phyloP scores from a whole-genome alignment of 2,113 vertebrate genomes.

The Parus major region DNA sequence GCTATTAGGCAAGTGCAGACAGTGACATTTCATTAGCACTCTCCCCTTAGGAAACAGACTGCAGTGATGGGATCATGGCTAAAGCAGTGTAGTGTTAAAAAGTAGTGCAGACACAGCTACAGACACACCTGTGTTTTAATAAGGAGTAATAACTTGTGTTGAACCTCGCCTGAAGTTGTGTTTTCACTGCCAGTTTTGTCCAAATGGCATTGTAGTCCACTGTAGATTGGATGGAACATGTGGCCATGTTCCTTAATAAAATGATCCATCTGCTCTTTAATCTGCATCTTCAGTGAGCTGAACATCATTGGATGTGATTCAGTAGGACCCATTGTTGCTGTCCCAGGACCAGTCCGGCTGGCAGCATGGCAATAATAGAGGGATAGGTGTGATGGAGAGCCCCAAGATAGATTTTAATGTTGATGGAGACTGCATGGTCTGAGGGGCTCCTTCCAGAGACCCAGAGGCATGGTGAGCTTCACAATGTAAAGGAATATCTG shows the following conservation, averaged over 20 bases:
- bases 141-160: neutral
- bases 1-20: neutral
- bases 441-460: too few species aligned
- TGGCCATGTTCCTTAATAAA: neutral
- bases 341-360: too few species aligned
- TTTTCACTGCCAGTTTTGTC: neutral
- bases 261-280: neutral
- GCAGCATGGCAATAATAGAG: too few species aligned
- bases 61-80: neutral
- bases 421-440: too few species aligned
- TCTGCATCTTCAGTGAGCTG: neutral
- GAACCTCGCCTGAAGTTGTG: neutral
- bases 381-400: too few species aligned
- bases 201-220: neutral
- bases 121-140: neutral
- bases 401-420: too few species aligned
- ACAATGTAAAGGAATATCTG: too few species aligned
- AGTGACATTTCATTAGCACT: neutral
- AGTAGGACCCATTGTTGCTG: neutral
- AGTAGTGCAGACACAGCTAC: neutral
- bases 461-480: too few species aligned
- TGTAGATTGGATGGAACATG: neutral
- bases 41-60: slow-evolving; percentile 10
- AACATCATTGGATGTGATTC: neutral
- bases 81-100: neutral